A percentile compares a stretch with the other conserved stretches of the same genome.
phyloP scores from a whole-genome alignment of 1,140 invertebrate species.

The Heliconius nattereri region DNA sequence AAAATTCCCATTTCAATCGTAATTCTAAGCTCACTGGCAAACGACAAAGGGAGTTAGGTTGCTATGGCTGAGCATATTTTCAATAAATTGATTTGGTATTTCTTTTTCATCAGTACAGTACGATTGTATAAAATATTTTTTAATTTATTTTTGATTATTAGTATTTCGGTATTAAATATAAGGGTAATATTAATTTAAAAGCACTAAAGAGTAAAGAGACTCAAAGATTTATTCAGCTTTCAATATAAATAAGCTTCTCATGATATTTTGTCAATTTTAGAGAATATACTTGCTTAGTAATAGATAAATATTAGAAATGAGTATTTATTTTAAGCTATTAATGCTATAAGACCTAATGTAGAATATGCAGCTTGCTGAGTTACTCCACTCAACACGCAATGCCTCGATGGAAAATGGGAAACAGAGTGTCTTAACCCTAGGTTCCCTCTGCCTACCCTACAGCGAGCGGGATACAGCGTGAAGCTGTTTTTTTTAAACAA shows the following conservation, averaged over 20 bases:
- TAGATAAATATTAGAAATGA: too few species aligned
- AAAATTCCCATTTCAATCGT: neutral
- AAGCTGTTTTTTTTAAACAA: too few species aligned
- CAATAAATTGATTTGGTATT: neutral
- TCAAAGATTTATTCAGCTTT: neutral
- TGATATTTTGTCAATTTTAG: too few species aligned
- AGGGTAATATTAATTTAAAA: neutral
- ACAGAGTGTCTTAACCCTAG: too few species aligned
- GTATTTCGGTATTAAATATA: neutral
- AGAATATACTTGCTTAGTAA: too few species aligned
- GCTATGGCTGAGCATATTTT: neutral
- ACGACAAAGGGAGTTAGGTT: neutral
- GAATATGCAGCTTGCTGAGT: neutral
- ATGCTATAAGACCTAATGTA: too few species aligned
- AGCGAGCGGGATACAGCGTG: too few species aligned
- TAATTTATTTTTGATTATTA: neutral
- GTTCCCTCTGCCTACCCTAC: too few species aligned
- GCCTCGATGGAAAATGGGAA: too few species aligned
- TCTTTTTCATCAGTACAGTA: neutral
- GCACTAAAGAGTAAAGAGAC: neutral
- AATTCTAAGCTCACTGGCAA: neutral
- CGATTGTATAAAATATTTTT: neutral
- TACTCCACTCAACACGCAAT: too few species aligned
- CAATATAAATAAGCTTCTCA: neutral
- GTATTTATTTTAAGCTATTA: too few species aligned